Evolutionary conservation across 2,797 vertebrate species (phyloP), one percentile per base, ranked within the genome.

Genomic region (Mormyrops attenuatus): DNA sequence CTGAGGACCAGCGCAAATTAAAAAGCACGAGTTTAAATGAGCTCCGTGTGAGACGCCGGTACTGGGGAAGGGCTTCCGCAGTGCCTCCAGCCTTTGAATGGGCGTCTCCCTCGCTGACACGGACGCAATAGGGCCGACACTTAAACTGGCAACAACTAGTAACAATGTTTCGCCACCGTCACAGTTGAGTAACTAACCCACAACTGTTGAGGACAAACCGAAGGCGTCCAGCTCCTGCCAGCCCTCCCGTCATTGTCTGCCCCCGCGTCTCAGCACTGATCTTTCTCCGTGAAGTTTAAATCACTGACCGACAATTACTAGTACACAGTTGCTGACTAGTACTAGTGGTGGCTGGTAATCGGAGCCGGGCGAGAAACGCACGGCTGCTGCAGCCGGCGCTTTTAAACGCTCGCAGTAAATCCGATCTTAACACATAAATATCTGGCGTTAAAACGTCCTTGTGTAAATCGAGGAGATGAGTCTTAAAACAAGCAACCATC

Each of bases 21-120:
- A 57, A 2, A 80, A 17, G 5, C 26, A 38, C 66, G 26, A 34
- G 38, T 26, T 53, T 73, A 88, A 57, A 88, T 88, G 49, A 44
- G 82, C 41, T 87, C 26, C 15, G 26, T 63, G 60, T 22, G 90
- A 87, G 89, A 93, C 60, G 93, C 91, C 88, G 90, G 93, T 93
- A 93, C 92, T 92, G 93, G 93, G 94, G 94, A 94, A 92, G 91
- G 92, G 96, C 96, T 96, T 96, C 95, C 95, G 96, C 96, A 95
- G 95, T 95, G 94, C 94, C 93, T 63, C 92, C 92, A 90, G 91
- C 87, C 44, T 66, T 93, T 91, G 94, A 94, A 95, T 96, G 96
- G 96, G 96, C 96, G 96, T 96, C 96, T 95, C 96, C 96, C 95
- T 90, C 57, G 88, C 91, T 89, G 91, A 91, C 91, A 92, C 90